These are phyloP conservation scores for Pollenia amentaria DNA, from an alignment of 2,888 invertebrate species.

Conservation along the genomic window DNA sequence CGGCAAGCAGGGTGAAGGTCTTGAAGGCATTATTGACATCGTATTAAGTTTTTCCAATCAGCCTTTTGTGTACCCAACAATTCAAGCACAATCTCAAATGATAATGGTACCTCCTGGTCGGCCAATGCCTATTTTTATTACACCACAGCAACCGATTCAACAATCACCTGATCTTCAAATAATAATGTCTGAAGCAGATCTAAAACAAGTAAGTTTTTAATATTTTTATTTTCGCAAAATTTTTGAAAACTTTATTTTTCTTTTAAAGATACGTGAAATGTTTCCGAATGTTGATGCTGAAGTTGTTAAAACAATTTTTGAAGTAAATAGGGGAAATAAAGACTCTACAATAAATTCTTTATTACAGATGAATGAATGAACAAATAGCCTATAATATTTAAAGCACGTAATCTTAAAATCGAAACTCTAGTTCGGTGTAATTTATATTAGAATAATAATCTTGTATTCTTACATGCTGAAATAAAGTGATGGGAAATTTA, in stretches of 20 bases:
- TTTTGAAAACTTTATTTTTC: neutral
- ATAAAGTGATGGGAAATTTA: no score
- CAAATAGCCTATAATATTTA: neutral
- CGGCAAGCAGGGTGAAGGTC: slow-evolving; percentile 97
- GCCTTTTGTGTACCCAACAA: slow-evolving; percentile 84
- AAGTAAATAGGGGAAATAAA: slow-evolving; percentile 95
- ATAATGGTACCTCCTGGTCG: slow-evolving; percentile 88
- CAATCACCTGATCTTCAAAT: slow-evolving; percentile 75
- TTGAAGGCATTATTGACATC: slow-evolving; percentile 96
- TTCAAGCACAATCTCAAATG: slow-evolving; percentile 88
- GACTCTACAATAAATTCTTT: slow-evolving; percentile 95
- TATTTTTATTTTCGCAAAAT: neutral
- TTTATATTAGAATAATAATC: no score
- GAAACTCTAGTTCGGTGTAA: no score
- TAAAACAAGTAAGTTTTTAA: slow-evolving; percentile 86
- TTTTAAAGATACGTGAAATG: slow-evolving; percentile 94
- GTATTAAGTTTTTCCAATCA: slow-evolving; percentile 90
- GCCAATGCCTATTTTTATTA: slow-evolving; percentile 81
- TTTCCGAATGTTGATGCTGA: slow-evolving; percentile 97
- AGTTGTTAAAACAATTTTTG: slow-evolving; percentile 95
- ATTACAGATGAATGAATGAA: slow-evolving; percentile 91
- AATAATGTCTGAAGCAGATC: slow-evolving; percentile 86
- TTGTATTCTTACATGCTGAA: no score
- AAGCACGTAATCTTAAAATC: no score
- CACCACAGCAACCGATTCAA: slow-evolving; percentile 79